phyloP scores from a whole-genome alignment of 2,797 vertebrate genomes.

The Phalanger gymnotis region DNA sequence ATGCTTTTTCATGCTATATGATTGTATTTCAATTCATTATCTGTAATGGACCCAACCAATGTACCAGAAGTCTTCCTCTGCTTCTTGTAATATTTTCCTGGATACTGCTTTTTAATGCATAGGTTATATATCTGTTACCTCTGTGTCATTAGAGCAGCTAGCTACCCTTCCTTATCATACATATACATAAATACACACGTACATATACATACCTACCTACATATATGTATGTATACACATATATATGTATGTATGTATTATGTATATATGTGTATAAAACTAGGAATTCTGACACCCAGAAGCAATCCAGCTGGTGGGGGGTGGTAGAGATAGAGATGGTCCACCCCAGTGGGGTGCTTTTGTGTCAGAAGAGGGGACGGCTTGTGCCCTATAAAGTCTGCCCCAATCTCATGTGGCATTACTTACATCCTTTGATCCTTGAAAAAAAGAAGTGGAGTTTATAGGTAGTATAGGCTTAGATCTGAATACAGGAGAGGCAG shows the following conservation, averaged over 20 bases:
- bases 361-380: neutral
- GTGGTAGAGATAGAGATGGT: neutral
- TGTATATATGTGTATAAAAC: no score
- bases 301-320: neutral
- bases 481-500: neutral
- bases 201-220: no score
- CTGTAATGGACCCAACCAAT: neutral
- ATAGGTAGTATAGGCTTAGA: neutral
- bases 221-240: no score
- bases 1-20: neutral
- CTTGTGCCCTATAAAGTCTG: neutral
- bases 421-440: neutral
- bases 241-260: no score
- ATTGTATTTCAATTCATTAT: neutral
- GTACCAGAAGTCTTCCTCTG: neutral
- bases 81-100: neutral
- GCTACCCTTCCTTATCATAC: neutral
- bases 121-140: neutral
- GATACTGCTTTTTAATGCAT: neutral
- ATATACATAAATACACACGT: neutral
- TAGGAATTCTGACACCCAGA: neutral
- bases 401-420: neutral
- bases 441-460: neutral
- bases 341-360: neutral
- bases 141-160: neutral